These are phyloP conservation scores for Epinotia nisella DNA, from an alignment of 2,888 invertebrate genomes.

Conservation along the genomic window DNA sequence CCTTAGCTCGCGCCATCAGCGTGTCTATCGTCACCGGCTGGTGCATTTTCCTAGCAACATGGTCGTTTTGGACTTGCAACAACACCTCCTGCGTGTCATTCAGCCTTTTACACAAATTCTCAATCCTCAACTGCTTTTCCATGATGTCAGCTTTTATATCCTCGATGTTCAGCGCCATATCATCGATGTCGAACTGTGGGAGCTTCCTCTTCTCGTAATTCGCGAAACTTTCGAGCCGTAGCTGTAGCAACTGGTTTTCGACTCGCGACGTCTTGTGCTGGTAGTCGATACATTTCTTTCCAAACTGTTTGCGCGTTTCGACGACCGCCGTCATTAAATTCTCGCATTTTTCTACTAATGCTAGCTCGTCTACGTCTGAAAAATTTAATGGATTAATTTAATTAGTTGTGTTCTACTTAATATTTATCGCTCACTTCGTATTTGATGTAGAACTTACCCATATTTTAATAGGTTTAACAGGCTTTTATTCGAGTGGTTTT, in stretches of 20 bases:
- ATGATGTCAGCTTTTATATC: slow-evolving; percentile 61
- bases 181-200: slow-evolving; percentile 54
- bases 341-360: slow-evolving; percentile 70
- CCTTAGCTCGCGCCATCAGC: slow-evolving; percentile 63
- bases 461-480: background rate
- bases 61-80: slow-evolving; percentile 64
- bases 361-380: slow-evolving; percentile 60
- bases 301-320: slow-evolving; percentile 75
- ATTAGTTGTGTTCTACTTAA: background rate
- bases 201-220: slow-evolving; percentile 66
- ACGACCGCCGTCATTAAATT: slow-evolving; percentile 76
- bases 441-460: slow-evolving; percentile 43
- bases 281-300: slow-evolving; percentile 71
- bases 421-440: background rate
- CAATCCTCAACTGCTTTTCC: slow-evolving; percentile 57
- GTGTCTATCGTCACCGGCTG: slow-evolving; percentile 64
- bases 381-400: slow-evolving; percentile 16
- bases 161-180: slow-evolving; percentile 61
- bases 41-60: slow-evolving; percentile 57
- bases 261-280: slow-evolving; percentile 65
- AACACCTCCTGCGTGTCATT: slow-evolving; percentile 65
- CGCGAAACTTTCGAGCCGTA: slow-evolving; percentile 65
- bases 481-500: background rate
- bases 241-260: slow-evolving; percentile 70
- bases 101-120: slow-evolving; percentile 56